These are phyloP conservation scores for Drosophila tsacasi DNA, from an alignment of 1,140 invertebrate genomes.

Conservation along the genomic window DNA sequence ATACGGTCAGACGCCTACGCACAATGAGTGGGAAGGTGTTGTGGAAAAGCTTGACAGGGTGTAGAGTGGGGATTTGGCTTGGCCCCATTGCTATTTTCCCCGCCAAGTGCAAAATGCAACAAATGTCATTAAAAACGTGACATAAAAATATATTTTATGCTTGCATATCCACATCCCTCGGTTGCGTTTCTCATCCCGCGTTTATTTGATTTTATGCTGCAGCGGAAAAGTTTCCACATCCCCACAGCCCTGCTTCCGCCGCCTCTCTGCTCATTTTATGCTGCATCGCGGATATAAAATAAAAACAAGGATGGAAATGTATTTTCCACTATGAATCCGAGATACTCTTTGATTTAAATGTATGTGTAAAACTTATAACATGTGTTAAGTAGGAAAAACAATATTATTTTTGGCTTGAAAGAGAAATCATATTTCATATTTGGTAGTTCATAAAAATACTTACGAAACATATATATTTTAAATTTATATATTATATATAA, in stretches of 20 bases:
- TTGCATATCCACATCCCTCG: constrained; percentile 43
- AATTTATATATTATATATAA: no score
- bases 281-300: constrained; percentile 67
- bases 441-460: neutral
- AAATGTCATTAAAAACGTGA: constrained; percentile 81
- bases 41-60: neutral
- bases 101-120: constrained; percentile 75
- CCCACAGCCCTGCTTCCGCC: constrained; percentile 17
- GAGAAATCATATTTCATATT: no score
- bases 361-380: neutral
- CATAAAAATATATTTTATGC: constrained; percentile 80
- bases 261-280: constrained; percentile 65
- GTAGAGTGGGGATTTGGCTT: neutral
- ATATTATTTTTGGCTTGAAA: no score
- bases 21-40: neutral
- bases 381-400: neutral
- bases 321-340: neutral
- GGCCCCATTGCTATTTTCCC: constrained; percentile 8
- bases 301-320: constrained; percentile 7
- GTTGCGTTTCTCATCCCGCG: constrained; percentile 20
- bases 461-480: no score
- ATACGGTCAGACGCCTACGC: constrained; percentile 38
- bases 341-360: neutral
- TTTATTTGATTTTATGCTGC: constrained; percentile 53
- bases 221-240: constrained; percentile 28